These are phyloP conservation scores for Smittia sp. DNA, from an alignment of 2,888 invertebrate genomes.

Conservation along the genomic window DNA sequence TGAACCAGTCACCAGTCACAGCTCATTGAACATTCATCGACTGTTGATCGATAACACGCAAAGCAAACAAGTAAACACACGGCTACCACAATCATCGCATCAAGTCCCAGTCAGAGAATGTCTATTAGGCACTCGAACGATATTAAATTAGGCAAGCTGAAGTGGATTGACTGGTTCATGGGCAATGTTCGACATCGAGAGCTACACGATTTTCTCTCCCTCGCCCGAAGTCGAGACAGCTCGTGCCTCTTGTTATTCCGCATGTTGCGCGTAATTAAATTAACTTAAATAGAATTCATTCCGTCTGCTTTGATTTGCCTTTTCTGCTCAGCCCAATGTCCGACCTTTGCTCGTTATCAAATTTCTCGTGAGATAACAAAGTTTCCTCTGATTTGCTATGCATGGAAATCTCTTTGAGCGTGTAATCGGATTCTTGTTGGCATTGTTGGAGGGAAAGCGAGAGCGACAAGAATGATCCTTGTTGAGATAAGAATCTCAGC, in stretches of 20 bases:
- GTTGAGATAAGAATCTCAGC: neutral
- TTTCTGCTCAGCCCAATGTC: no score
- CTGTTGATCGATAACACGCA: neutral
- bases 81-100: neutral
- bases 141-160: neutral
- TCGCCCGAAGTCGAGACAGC: no score
- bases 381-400: no score
- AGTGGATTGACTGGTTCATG: neutral
- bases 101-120: slow-evolving; percentile 3
- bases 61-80: neutral
- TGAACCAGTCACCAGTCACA: neutral
- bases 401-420: no score
- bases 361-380: no score
- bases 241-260: neutral
- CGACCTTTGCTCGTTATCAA: no score
- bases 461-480: no score
- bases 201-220: no score
- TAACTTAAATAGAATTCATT: neutral
- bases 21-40: slow-evolving; percentile 8
- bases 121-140: neutral
- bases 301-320: no score
- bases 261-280: neutral
- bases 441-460: no score
- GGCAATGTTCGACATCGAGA: neutral
- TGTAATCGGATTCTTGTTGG: no score